These are phyloP conservation scores for Salvelinus namaycush DNA, from an alignment of 2,113 vertebrate genomes.

Conservation along the genomic window DNA sequence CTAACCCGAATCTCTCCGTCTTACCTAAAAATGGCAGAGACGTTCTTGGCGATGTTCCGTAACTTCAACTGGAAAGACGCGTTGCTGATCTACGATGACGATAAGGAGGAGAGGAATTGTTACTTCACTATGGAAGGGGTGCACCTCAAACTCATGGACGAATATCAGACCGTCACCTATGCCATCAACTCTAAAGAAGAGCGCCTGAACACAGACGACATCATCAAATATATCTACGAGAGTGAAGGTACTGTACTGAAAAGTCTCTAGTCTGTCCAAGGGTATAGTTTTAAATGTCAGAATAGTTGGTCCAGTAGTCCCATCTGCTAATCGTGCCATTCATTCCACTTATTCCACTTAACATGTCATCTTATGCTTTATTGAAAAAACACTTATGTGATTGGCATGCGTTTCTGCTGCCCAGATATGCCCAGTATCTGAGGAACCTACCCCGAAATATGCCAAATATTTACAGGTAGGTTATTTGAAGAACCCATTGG, in stretches of 20 bases:
- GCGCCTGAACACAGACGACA: constrained; percentile 78
- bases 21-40: constrained; percentile 94
- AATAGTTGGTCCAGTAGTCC: neutral
- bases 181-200: constrained; percentile 70
- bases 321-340: neutral
- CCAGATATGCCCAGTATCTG: no score
- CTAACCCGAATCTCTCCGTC: constrained; percentile 90
- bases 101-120: constrained; percentile 88
- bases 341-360: neutral
- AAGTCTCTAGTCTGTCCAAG: neutral
- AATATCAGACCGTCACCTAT: constrained; percentile 65
- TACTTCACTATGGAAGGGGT: constrained; percentile 93
- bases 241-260: constrained; percentile 65
- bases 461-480: neutral
- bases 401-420: no score
- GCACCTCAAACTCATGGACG: constrained; percentile 76
- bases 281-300: neutral
- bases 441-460: no score
- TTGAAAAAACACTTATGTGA: neutral
- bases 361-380: neutral
- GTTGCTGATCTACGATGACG: constrained; percentile 87
- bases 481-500: neutral
- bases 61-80: constrained; percentile 87
- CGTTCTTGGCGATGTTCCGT: constrained; percentile 87
- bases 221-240: constrained; percentile 78